Conservation (phyloP, 2,888 invertebrate species). For the Aleiodes testaceus region DNA sequence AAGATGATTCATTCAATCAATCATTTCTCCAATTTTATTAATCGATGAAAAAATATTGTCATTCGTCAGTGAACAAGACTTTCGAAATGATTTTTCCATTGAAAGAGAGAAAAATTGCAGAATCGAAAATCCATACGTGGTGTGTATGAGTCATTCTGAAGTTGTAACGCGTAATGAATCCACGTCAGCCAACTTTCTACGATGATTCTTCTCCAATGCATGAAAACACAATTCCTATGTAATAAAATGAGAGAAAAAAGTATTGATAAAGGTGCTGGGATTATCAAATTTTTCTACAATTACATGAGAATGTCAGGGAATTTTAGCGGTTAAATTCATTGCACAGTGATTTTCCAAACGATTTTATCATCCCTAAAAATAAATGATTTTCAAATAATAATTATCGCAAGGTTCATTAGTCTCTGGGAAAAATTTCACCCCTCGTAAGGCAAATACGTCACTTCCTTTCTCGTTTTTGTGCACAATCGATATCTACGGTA, state of each 20-base stretch:
- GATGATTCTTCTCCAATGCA: conserved; percentile 19
- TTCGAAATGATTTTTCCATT: conserved; percentile 26
- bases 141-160: conserved; percentile 9
- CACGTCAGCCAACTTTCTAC: conserved; percentile 27
- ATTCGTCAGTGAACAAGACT: neutral
- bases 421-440: neutral
- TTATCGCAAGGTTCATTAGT: too few species aligned
- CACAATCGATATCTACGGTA: conserved; percentile 33
- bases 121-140: conserved; percentile 30
- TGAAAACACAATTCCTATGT: too few species aligned
- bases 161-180: conserved; percentile 29
- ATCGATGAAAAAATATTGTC: neutral
- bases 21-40: neutral
- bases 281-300: too few species aligned
- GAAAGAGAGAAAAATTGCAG: conserved; percentile 11
- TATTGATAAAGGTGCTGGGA: too few species aligned
- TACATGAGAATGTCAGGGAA: too few species aligned
- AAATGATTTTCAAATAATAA: too few species aligned
- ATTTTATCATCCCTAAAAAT: too few species aligned
- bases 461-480: neutral
- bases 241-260: too few species aligned
- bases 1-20: too few species aligned
- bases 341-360: too few species aligned
- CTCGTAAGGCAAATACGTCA: neutral
- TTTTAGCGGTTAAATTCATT: too few species aligned